Evolutionary conservation across 2,888 invertebrate genomes (phyloP), one percentile per base, ranked within the genome.

Genomic region (Frankliniella intonsa): DNA sequence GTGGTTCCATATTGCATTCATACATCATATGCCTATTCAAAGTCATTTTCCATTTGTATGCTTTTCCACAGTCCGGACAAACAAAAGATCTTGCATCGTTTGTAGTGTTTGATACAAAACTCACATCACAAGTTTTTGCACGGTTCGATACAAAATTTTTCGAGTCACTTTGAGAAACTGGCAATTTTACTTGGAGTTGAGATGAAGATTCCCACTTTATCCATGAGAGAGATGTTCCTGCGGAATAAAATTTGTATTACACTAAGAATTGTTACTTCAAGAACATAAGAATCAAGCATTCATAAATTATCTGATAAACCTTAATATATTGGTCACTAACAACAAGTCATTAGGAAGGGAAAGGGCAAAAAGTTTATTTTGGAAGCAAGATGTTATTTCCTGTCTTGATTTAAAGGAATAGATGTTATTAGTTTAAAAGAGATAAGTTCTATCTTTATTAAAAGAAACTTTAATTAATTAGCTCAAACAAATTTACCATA

Each of bases 1-100:
- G 83, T 38, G 81, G 50, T 19, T 82, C 82, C n/a, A 82, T 83
- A 14, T 82, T 82, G 38, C 83, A 83, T 79, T 85, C 85, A 50
- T 83, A 83, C 55, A 82, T 83, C 51, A 82, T 82, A 82, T 84
- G 84, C 10, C 84, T 80, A 50, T 81, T 50, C 80, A 85, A 81
- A 25, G 82, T 83, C 80, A 82, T 83, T 65, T 82, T 83, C 19
- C 79, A 55, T 17, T 81, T 83, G 50, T 83, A 84, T 11, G 81
- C 55, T 79, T 83, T 83, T 2, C 83, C 83, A 81, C 84, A 84
- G 50, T 84, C 83, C 17, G 83, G 83, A 80, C 83, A 84, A 25
- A 80, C 81, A n/a, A 83, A 83, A n/a, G 69, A 80, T 80, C 14
- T 14, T 17, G 17, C 55, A 55, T 11, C 14, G 7, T 2, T 55